phyloP scores from a whole-genome alignment of 35 echinoderm and acorn worm species.

The Diadema setosum region DNA sequence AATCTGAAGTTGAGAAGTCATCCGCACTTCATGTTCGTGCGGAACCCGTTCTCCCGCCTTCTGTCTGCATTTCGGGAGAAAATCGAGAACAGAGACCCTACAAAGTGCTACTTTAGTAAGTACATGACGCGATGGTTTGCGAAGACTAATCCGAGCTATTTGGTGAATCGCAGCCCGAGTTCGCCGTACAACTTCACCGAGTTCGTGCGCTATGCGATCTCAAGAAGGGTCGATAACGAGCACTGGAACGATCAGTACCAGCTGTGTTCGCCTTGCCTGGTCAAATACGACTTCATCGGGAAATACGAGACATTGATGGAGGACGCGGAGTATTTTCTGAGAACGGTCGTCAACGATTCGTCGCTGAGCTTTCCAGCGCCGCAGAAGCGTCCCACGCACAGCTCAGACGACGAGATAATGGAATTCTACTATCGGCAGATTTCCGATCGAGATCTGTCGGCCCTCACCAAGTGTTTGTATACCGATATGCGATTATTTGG shows the following conservation, averaged over 20 bases:
- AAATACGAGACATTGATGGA: background rate
- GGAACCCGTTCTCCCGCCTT: background rate
- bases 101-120: background rate
- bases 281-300: background rate
- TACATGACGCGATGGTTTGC: background rate
- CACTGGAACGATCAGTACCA: conserved; percentile 7
- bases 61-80: background rate
- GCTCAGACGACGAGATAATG: background rate
- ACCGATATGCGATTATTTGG: background rate
- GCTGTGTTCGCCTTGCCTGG: background rate
- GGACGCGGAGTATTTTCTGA: background rate
- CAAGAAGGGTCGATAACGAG: background rate
- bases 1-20: background rate
- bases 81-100: background rate
- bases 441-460: background rate
- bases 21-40: background rate
- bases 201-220: background rate
- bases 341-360: background rate
- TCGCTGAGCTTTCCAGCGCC: background rate
- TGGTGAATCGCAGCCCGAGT: background rate
- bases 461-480: background rate
- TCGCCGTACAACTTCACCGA: background rate
- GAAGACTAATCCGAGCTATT: background rate
- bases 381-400: background rate
- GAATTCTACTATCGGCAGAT: background rate